A percentile compares a stretch with the other conserved stretches of the same genome.
Evolutionary conservation across 2,113 vertebrate genomes (phyloP).

Genomic region (Malurus elegans): DNA sequence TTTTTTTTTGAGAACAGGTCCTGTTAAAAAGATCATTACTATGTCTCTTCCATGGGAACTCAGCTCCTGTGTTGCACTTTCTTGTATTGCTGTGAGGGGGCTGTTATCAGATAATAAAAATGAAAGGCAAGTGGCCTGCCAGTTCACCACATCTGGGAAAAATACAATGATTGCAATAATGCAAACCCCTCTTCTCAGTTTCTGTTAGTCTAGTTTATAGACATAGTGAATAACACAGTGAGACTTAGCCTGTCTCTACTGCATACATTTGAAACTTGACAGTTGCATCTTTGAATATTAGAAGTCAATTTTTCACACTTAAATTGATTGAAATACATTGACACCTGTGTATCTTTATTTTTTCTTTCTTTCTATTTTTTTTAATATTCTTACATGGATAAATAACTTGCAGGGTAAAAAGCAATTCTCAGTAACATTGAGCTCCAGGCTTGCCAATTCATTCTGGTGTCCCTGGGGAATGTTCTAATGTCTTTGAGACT

Average conservation of each 20-base stretch:
- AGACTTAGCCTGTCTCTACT: background rate
- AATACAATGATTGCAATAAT: background rate
- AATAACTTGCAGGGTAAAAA: background rate
- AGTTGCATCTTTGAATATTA: background rate
- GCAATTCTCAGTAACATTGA: background rate
- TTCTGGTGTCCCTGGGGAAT: background rate
- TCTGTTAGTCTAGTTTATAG: background rate
- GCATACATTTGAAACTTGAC: background rate
- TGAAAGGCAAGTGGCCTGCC: background rate
- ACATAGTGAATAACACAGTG: background rate
- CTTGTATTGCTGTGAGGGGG: fast-evolving
- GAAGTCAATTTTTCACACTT: background rate
- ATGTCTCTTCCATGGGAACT: background rate
- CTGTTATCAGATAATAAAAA: background rate
- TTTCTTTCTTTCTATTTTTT: background rate
- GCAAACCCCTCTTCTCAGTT: background rate
- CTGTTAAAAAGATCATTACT: background rate
- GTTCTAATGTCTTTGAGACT: background rate
- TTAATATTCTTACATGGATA: background rate
- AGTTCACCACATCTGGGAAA: background rate
- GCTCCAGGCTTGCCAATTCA: background rate
- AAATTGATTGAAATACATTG: background rate
- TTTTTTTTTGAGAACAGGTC: background rate
- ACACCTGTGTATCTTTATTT: background rate
- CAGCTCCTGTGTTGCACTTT: background rate